A percentile compares a stretch with the other conserved stretches of the same genome.
phyloP scores from a whole-genome alignment of 2,113 vertebrate genomes.

The Brienomyrus longianalis region DNA sequence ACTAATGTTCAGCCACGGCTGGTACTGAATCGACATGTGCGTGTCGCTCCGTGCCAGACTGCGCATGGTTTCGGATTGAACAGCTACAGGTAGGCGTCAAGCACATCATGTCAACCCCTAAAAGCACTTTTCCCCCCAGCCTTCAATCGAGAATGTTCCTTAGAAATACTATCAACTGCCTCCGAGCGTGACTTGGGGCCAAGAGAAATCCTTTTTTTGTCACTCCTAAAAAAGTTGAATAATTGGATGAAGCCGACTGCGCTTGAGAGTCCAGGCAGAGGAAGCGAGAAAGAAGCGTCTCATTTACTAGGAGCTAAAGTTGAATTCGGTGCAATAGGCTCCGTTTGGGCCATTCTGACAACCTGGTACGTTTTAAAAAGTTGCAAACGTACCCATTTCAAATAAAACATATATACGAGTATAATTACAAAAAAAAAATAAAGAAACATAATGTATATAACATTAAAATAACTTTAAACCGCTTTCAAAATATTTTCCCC shows the following conservation, averaged over 20 bases:
- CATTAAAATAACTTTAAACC: background rate
- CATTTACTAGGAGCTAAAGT: conserved; percentile 20
- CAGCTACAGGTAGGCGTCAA: conserved; percentile 25
- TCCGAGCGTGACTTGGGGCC: conserved; percentile 58
- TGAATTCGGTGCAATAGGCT: conserved; percentile 43
- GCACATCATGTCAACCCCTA: conserved; percentile 12
- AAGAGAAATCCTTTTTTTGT: conserved; percentile 54
- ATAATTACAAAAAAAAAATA: background rate
- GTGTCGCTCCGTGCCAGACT: conserved; percentile 20
- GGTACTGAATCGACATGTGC: background rate
- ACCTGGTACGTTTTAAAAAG: conserved; percentile 8
- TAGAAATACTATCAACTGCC: conserved; percentile 52
- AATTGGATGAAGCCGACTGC: conserved; percentile 13
- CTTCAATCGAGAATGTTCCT: conserved; percentile 32
- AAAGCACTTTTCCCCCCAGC: conserved; percentile 4
- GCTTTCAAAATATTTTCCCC: background rate
- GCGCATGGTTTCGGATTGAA: background rate
- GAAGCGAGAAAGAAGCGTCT: background rate
- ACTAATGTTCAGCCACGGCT: background rate
- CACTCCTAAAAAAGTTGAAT: conserved; percentile 35
- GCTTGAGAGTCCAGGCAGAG: background rate
- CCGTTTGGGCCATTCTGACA: background rate
- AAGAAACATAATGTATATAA: background rate
- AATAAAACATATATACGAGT: background rate
- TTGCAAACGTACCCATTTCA: background rate